These are phyloP conservation scores for Quadroppia sp. DNA, from an alignment of 2,888 invertebrate species.

Conservation along the genomic window DNA sequence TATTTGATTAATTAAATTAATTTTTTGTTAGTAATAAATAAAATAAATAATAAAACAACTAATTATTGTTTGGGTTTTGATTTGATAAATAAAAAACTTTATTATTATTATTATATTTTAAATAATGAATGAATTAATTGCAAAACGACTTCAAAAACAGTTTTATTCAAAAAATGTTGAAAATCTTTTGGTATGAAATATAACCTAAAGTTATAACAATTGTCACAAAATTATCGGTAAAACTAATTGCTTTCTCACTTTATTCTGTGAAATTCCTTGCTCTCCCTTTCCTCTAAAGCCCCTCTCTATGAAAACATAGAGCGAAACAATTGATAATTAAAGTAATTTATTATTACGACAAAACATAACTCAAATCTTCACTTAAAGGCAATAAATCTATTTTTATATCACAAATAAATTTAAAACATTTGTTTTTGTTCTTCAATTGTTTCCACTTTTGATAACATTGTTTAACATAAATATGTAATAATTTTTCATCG, in stretches of 20 bases:
- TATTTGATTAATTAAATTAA: no score
- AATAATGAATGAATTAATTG: no score
- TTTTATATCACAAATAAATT: neutral
- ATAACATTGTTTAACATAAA: neutral
- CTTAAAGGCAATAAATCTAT: slow-evolving; percentile 1
- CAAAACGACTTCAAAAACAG: no score
- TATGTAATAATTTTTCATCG: neutral
- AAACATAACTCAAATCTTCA: neutral
- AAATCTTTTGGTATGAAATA: no score
- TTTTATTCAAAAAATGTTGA: no score
- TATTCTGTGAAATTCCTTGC: no score
- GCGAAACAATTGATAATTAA: slow-evolving; percentile 15
- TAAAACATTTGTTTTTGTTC: neutral
- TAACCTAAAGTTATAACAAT: neutral
- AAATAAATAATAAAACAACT: no score
- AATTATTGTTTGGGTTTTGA: no score
- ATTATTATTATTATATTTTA: no score
- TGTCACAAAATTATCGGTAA: slow-evolving; percentile 8
- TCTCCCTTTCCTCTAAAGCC: neutral
- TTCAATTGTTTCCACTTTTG: neutral
- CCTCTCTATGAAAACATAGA: neutral
- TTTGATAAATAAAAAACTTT: no score
- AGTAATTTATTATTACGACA: slow-evolving; percentile 2
- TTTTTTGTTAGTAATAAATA: no score
- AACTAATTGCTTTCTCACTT: neutral